Base-by-base conservation (phyloP, 2,888 invertebrate species). In the Diplazon laetatorius region DNA sequence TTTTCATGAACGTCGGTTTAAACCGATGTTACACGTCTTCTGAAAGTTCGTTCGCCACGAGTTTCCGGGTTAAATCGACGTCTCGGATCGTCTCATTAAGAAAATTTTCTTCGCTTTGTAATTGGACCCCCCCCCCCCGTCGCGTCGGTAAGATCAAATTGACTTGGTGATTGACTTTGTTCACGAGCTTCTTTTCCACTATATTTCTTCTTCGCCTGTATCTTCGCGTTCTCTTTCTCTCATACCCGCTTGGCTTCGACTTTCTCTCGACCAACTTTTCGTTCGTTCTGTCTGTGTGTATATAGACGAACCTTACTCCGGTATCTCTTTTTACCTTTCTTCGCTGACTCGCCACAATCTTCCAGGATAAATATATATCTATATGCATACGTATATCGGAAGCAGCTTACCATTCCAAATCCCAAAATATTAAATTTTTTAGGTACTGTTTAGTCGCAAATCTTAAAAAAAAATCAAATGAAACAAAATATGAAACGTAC, bases 151-250 rank as follows among this genome's bases (percentile, higher is more conserved):
- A 74, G 78, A 78, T 78, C 75, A 78, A 78, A 78, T 78, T 78
- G 78, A 74, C 75, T 78, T 71, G 55, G 71, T 66, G 78, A 78
- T 78, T 71, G 78, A 78, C 78, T 78, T 75, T 75, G 75, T 78
- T 78, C 75, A 55, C 20, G 55, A 68, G 71, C 39, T 60, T n/a
- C n/a, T n/a, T n/a, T n/a, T n/a, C n/a, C n/a, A n/a, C n/a, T n/a
- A n/a, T n/a, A n/a, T 62, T 42, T 12, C 62, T 10, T 9, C 39
- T 39, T 12, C 48, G 9, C 37, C 37, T 37, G 6, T 52, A n/a
- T 10, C 18, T 37, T n/a, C 39, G 16, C 12, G 16, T 2, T n/a
- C 48, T 20, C 39, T 25, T 12, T 74, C 35, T 20, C 30, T 57
- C 50, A 39, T n/a, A n/a, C n/a, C n/a, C 9, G 57, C 39, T 5